Base-by-base conservation (phyloP, 2,888 invertebrate genomes). In the Tenthredo scrophulariae region DNA sequence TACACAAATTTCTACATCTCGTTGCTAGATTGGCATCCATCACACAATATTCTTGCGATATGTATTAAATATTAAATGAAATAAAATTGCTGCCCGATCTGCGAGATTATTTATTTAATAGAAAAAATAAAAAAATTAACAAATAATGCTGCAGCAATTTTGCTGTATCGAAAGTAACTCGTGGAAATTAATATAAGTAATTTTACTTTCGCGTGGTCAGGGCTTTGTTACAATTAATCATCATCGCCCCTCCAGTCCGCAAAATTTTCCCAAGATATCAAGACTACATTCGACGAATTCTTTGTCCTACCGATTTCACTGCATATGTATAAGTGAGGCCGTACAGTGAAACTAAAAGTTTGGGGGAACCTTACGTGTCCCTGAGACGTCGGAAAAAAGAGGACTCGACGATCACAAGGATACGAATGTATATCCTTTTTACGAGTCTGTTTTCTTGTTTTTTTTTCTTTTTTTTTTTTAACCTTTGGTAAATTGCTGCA, bases 331-430 rank as follows among this genome's bases (percentile, higher is more conserved):
- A 33, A 18, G 26, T 54, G 75, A 75, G 50, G 50, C 75, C n/a
- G n/a, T n/a, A n/a, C 1, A 40, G 50, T 33, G 50, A 54, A 77
- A 77, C 54, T 77, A 26, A 26, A 10, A 26, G 62, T 26, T 26
- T 10, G 9, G 13, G 22, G 26, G 62, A 33, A 33, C 75, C n/a
- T 15, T 7, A 46, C n/a, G 50, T 77, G 29, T 77, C 77, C 77
- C 54, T 77, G 77, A 77, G 54, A 54, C 77, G 77, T 77, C 77
- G 37, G 29, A 54, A 77, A 77, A 77, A 50, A 77, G 46, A 77
- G 33, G 50, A 77, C 29, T 33, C 54, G 33, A 50, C 18, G 18
- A 29, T 77, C 33, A 33, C 33, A 77, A 77, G 77, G 77, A 54
- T 77, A 50, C 18, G 54, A 62, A 62, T 26, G 26, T 54, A 2